Percentiles rank a stretch among this genome's conserved stretches.
Evolutionary conservation across 2,113 vertebrate species (phyloP).

Genomic region (Syngnathus scovelli): DNA sequence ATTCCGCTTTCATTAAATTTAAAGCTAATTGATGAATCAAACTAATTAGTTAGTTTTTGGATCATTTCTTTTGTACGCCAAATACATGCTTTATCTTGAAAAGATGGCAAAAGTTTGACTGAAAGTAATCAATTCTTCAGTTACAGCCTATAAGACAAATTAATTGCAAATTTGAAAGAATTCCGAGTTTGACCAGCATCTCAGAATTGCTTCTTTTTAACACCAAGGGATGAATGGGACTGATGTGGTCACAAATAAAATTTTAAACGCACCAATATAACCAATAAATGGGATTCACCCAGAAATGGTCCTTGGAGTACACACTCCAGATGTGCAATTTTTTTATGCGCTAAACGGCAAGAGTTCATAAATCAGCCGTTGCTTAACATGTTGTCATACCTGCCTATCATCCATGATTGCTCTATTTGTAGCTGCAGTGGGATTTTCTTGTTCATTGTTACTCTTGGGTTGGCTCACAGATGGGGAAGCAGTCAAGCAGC

Average conservation of each 20-base stretch:
- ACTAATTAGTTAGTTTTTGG: background rate
- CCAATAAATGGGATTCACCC: background rate
- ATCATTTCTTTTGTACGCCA: background rate
- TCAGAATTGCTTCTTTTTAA: no score
- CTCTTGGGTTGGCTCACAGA: background rate
- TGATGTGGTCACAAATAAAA: background rate
- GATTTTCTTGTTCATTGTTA: background rate
- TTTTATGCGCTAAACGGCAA: background rate
- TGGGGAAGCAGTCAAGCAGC: background rate
- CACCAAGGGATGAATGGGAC: background rate
- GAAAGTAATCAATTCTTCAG: background rate
- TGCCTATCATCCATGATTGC: background rate
- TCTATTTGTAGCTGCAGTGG: background rate
- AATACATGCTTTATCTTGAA: no score
- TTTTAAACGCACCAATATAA: background rate
- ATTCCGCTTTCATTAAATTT: slow-evolving; percentile 14
- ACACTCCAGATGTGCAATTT: no score
- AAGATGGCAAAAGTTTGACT: no score
- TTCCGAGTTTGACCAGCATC: no score
- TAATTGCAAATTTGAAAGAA: no score
- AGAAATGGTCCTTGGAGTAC: background rate
- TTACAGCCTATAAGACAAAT: background rate
- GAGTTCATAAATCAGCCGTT: background rate
- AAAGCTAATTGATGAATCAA: slow-evolving; percentile 42
- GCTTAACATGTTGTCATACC: background rate